These are phyloP conservation scores for Solenodon paradoxus DNA, from an alignment of 2,113 vertebrate genomes.

Conservation along the genomic window DNA sequence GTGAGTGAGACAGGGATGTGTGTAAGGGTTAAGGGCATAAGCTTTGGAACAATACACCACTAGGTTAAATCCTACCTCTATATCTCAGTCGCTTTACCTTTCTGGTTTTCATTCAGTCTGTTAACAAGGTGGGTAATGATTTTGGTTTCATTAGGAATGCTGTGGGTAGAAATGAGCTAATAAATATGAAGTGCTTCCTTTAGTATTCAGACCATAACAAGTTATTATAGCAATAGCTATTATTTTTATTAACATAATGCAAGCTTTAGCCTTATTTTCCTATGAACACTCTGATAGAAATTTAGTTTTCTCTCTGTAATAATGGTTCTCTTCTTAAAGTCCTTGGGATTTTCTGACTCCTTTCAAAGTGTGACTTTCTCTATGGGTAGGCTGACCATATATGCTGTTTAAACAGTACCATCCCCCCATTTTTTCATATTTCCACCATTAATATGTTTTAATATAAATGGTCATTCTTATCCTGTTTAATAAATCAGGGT, in stretches of 20 bases:
- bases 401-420: too few relatives aligned
- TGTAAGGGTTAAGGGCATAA: neutral
- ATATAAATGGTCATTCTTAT: too few relatives aligned
- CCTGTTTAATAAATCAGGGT: too few relatives aligned
- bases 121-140: neutral
- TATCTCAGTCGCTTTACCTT: neutral
- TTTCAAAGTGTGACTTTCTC: neutral
- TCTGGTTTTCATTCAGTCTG: neutral
- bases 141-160: neutral
- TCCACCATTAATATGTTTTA: too few relatives aligned
- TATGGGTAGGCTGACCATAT: too few relatives aligned
- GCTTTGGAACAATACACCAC: neutral
- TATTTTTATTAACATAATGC: slow-evolving; percentile 29
- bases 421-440: too few relatives aligned
- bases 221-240: neutral
- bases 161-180: neutral
- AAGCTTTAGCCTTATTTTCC: neutral
- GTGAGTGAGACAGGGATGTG: neutral
- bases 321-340: neutral
- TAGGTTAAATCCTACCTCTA: neutral
- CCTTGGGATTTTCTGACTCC: neutral
- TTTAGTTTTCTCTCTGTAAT: neutral
- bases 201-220: neutral
- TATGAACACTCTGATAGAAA: neutral
- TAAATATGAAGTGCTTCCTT: neutral